Evolutionary conservation across 2,888 invertebrate species (phyloP).

Genomic region (Ganaspis brasiliensis): DNA sequence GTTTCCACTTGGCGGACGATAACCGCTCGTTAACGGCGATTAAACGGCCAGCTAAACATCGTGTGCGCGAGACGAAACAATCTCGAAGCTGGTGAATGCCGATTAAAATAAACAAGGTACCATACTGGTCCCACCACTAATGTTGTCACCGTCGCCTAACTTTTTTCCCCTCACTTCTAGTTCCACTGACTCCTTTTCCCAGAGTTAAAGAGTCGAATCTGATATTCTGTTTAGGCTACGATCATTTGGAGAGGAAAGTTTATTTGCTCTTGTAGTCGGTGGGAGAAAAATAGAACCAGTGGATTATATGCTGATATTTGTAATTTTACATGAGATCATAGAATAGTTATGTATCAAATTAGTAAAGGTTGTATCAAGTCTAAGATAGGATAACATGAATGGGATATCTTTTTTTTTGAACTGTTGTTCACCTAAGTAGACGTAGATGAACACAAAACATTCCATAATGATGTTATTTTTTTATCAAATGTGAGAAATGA

Average conservation of each 20-base stretch:
- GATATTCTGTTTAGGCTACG: slow-evolving; percentile 37
- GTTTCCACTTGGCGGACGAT: slow-evolving; percentile 76
- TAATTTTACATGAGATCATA: too few relatives aligned
- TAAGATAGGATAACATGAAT: too few relatives aligned
- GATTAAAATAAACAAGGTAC: slow-evolving; percentile 58
- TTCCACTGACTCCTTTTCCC: background rate
- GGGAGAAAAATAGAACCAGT: background rate
- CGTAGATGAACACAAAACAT: too few relatives aligned
- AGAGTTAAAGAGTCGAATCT: slow-evolving; percentile 11
- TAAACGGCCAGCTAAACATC: slow-evolving; percentile 76
- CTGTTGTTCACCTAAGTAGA: too few relatives aligned
- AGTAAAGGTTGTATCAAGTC: too few relatives aligned
- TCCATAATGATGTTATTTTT: too few relatives aligned
- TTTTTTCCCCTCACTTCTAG: slow-evolving; percentile 26
- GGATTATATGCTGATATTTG: background rate
- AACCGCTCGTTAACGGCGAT: slow-evolving; percentile 77
- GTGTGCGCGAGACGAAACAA: slow-evolving; percentile 77
- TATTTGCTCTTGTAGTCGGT: background rate
- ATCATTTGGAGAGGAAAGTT: background rate
- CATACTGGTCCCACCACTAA: slow-evolving; percentile 48
- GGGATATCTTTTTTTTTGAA: too few relatives aligned
- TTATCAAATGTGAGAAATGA: too few relatives aligned
- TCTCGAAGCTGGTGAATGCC: slow-evolving; percentile 66
- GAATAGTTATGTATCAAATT: too few relatives aligned
- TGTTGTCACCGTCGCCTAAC: slow-evolving; percentile 7